Evolutionary conservation across 2,113 vertebrate genomes (phyloP), one percentile per base, ranked within the genome.

Genomic region (Erythrocercus mccallii): DNA sequence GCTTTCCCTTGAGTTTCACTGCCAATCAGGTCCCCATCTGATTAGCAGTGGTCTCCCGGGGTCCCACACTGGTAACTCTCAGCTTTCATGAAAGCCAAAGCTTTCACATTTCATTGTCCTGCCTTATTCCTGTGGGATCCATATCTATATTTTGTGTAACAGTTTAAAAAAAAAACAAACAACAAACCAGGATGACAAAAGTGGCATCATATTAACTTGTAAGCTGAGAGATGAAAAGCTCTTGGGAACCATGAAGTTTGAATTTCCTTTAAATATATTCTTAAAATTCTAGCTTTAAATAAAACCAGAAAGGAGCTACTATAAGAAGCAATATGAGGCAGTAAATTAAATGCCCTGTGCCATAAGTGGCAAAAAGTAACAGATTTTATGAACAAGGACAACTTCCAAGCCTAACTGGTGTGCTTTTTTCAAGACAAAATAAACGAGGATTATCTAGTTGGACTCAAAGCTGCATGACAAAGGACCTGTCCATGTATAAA

Each of bases 11-110:
- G 21, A 54, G 24, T 25, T 48, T 69, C 62, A n/a, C 10, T 38
- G 9, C 37, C 0, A 0, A 44, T 24, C 27, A 65, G 6, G 19
- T 19, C 4, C n/a, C 35, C 30, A 40, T 19, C 2, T 25, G 30
- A 48, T 35, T 3, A 40, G 16, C 47, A 23, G 6, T 16, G 47
- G 12, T 54, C 17, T 35, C 30, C 35, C 2, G 0, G 5, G 30
- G 17, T 17, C 61, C 18, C 12, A 40, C 2, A 3, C 2, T 20
- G 30, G 6, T 31, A 66, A 47, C 5, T 12, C 58, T 38, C 22
- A 13, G 27, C 28, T 54, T 58, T 50, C 38, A 25, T 4, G 4
- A 54, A 72, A 71, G 21, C 7, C 31, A 53, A 72, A 35, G 35
- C 24, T 64, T 58, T 47, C 71, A 65, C 25, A 48, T 17, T 11